A percentile compares a stretch with the other conserved stretches of the same genome.
Evolutionary conservation across 2,797 vertebrate species (phyloP).

Genomic region (Onychomys arenicola): DNA sequence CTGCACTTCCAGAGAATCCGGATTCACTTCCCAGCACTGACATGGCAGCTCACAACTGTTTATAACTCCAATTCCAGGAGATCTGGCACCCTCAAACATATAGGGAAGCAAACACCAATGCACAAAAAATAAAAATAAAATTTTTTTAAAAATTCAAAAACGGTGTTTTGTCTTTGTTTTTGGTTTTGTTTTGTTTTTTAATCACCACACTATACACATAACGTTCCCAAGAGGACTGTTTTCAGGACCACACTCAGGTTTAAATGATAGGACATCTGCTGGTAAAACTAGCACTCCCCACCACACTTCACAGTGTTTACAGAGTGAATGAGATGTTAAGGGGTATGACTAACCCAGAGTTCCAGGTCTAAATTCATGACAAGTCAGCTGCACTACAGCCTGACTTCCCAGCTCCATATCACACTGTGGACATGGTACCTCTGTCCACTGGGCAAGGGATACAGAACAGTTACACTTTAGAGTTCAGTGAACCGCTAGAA

Average conservation of each 20-base stretch:
- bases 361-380: background rate
- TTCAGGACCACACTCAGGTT: background rate
- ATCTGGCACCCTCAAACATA: background rate
- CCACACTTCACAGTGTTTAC: background rate
- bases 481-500: background rate
- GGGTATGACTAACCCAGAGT: background rate
- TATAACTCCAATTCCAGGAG: background rate
- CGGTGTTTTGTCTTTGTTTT: background rate
- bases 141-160: background rate
- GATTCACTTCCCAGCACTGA: background rate
- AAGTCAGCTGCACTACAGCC: background rate
- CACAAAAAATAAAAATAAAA: background rate
- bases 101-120: background rate
- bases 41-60: background rate
- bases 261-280: background rate
- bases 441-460: background rate
- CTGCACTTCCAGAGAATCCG: background rate
- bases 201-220: constrained; percentile 24
- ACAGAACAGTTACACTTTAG: background rate
- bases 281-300: background rate
- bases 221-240: background rate
- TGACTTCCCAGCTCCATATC: background rate
- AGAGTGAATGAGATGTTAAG: background rate
- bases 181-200: background rate
- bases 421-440: background rate